phyloP scores from a whole-genome alignment of 1,140 invertebrate genomes.

The Bacillus rossius region DNA sequence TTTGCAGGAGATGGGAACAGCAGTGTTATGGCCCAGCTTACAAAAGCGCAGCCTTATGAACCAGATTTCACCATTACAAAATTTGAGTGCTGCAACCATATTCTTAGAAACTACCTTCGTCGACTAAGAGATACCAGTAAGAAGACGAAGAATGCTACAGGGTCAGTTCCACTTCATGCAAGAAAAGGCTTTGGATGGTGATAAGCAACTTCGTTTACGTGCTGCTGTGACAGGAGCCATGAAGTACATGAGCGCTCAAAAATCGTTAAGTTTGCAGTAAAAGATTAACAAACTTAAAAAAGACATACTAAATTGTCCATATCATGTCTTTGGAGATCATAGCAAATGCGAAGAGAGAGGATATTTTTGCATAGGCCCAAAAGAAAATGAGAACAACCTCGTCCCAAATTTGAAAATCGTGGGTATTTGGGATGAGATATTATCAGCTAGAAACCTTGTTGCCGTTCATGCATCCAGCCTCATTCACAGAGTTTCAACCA shows the following conservation, averaged over 20 bases:
- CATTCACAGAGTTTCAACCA: not conserved
- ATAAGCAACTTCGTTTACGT: too few species aligned
- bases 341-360: not conserved
- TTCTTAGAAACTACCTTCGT: constrained; percentile 14
- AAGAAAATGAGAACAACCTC: not conserved
- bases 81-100: constrained; percentile 26
- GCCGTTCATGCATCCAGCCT: not conserved
- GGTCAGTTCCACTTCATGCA: not conserved
- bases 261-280: not conserved
- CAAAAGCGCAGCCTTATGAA: constrained; percentile 20
- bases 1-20: constrained; percentile 31
- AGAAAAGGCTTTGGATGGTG: not conserved
- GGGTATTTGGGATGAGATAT: constrained; percentile 1
- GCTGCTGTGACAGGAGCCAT: not conserved
- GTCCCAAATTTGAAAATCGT: not conserved
- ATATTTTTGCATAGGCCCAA: not conserved
- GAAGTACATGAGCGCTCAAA: not conserved
- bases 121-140: constrained; percentile 9
- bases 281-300: not conserved
- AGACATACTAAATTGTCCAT: constrained; percentile 5
- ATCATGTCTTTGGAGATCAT: constrained; percentile 6
- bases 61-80: constrained; percentile 23
- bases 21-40: constrained; percentile 27
- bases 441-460: not conserved
- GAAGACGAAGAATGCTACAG: not conserved